These are phyloP conservation scores for Helostoma temminkii DNA, from an alignment of 2,797 vertebrate genomes.

Conservation along the genomic window DNA sequence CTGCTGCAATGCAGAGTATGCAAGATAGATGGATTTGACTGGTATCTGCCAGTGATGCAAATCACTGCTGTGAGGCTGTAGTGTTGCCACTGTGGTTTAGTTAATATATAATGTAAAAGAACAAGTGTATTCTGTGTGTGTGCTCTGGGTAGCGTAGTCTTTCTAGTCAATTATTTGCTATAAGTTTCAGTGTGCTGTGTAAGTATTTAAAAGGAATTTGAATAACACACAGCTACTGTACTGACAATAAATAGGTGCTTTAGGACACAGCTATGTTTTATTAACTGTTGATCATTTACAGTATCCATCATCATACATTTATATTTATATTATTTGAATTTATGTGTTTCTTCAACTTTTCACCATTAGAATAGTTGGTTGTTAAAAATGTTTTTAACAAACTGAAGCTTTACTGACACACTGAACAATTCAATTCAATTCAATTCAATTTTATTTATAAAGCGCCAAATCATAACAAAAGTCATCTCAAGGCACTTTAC, in stretches of 20 bases:
- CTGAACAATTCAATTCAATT: too few species aligned
- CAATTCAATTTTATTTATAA: too few species aligned
- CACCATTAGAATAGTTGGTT: background rate
- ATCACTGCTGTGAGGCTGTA: slow-evolving; percentile 37
- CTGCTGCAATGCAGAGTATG: slow-evolving; percentile 3
- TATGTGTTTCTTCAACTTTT: background rate
- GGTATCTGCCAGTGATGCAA: slow-evolving; percentile 38
- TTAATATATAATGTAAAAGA: slow-evolving; percentile 76
- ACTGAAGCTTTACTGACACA: background rate
- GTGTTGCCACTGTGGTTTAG: slow-evolving; percentile 58
- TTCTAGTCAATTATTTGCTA: slow-evolving; percentile 76
- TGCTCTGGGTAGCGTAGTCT: slow-evolving; percentile 9
- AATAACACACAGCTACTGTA: too few species aligned
- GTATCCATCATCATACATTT: too few species aligned
- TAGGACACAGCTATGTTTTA: too few species aligned
- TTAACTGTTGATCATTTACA: too few species aligned
- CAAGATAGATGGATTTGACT: background rate
- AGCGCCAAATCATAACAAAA: too few species aligned
- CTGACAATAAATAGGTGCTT: too few species aligned
- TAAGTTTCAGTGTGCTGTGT: slow-evolving; percentile 50
- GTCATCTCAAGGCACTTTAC: too few species aligned
- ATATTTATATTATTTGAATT: too few species aligned
- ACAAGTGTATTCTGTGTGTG: slow-evolving; percentile 39
- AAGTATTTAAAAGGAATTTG: slow-evolving; percentile 28
- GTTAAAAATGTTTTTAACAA: background rate